These are phyloP conservation scores for Orchesella cincta DNA, from an alignment of 1,140 invertebrate genomes.

Conservation along the genomic window DNA sequence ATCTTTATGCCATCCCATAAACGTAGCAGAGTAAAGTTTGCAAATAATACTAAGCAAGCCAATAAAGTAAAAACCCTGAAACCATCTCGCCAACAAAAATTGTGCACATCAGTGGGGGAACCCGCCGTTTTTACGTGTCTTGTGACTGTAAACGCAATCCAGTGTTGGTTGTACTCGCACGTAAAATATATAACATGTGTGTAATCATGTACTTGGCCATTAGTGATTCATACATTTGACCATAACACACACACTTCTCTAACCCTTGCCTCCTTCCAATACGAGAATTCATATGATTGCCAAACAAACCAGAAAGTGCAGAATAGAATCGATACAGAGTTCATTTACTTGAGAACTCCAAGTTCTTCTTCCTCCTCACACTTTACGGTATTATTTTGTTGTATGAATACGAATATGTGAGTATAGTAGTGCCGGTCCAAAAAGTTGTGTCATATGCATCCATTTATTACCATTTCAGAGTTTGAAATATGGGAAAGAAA, in stretches of 20 bases:
- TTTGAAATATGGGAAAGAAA: slow-evolving; percentile 5
- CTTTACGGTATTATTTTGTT: background rate
- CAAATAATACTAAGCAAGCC: background rate
- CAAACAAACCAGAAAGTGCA: background rate
- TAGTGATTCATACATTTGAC: slow-evolving; percentile 14
- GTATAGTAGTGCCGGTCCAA: background rate
- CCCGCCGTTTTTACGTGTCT: background rate
- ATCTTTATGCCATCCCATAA: slow-evolving; percentile 26
- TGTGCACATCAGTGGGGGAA: background rate
- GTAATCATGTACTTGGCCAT: slow-evolving; percentile 25
- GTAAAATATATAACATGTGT: background rate
- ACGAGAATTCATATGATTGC: background rate
- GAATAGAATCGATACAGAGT: slow-evolving; percentile 42
- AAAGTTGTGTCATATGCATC: background rate
- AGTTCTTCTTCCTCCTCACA: slow-evolving; percentile 21
- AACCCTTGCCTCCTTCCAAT: background rate
- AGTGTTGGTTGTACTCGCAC: background rate
- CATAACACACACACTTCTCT: background rate
- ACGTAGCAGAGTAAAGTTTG: background rate
- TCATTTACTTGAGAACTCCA: slow-evolving; percentile 46
- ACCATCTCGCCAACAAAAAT: background rate
- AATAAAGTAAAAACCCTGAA: background rate
- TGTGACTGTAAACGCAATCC: background rate
- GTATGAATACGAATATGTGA: background rate
- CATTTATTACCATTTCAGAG: background rate